Percentiles rank a stretch among this genome's conserved stretches.
Conservation (phyloP, 2,113 vertebrate species). For the Trematocara nigrifrons region DNA sequence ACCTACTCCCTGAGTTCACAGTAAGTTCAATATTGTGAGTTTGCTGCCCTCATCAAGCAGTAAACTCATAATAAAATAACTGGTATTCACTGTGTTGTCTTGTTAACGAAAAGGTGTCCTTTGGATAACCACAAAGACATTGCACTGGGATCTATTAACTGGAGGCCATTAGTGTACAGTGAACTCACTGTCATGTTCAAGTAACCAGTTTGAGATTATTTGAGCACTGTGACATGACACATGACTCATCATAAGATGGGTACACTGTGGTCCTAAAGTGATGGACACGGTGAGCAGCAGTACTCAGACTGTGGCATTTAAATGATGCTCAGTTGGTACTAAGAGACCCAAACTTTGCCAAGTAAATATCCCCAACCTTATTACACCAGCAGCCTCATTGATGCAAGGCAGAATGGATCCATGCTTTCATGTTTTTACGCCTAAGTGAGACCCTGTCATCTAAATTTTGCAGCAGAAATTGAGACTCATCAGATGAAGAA, state of each 20-base stretch:
- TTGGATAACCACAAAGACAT: neutral
- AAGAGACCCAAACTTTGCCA: neutral
- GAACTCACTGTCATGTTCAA: neutral
- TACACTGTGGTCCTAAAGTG: no score
- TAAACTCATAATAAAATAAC: neutral
- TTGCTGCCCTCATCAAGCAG: neutral
- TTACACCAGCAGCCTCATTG: neutral
- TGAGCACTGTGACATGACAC: no score
- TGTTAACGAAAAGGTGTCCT: neutral
- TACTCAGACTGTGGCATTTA: neutral
- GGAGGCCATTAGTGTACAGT: neutral
- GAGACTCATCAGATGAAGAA: neutral
- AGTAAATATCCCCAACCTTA: neutral
- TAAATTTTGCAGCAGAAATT: neutral
- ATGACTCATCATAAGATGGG: no score
- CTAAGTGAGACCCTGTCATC: neutral
- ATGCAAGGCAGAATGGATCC: neutral
- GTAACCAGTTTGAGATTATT: neutral
- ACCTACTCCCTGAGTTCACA: neutral
- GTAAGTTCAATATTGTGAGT: neutral
- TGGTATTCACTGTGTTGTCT: neutral
- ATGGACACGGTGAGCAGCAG: no score
- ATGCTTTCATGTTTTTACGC: fast-evolving
- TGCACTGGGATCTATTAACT: neutral
- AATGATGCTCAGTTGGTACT: neutral